Conservation (phyloP, 2,888 invertebrate genomes). For the Lasioglossum zephyrum region DNA sequence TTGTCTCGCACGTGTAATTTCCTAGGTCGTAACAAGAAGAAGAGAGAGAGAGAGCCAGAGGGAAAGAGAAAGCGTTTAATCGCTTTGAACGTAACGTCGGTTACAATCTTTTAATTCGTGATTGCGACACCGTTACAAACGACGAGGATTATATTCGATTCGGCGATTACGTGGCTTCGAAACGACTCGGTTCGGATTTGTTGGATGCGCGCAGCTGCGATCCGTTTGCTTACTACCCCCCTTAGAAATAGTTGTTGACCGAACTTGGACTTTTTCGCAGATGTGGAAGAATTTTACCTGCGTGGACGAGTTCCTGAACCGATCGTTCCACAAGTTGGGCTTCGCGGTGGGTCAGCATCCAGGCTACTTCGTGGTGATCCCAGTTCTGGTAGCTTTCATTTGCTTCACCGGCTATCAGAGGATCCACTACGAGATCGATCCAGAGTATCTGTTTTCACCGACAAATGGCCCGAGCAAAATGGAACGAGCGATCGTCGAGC, state of each 20-base stretch:
- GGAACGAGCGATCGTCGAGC: slow-evolving; percentile 93
- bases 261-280: slow-evolving; percentile 84
- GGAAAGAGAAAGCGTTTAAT: not conserved
- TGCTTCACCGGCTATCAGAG: slow-evolving; percentile 95
- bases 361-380: slow-evolving; percentile 95
- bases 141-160: not conserved
- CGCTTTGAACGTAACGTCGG: not conserved
- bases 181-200: no score
- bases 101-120: not conserved
- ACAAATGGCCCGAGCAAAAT: slow-evolving; percentile 93
- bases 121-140: not conserved
- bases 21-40: not conserved
- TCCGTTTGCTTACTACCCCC: not conserved
- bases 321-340: slow-evolving; percentile 93
- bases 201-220: not conserved
- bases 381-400: slow-evolving; percentile 91
- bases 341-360: slow-evolving; percentile 92
- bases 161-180: not conserved
- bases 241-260: not conserved
- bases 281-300: slow-evolving; percentile 90
- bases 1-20: not conserved
- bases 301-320: slow-evolving; percentile 92
- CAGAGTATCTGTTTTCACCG: slow-evolving; percentile 96
- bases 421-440: slow-evolving; percentile 95
- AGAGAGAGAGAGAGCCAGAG: not conserved